phyloP scores from a whole-genome alignment of 2,797 vertebrate species.

The Dendrocincla tyrannina region DNA sequence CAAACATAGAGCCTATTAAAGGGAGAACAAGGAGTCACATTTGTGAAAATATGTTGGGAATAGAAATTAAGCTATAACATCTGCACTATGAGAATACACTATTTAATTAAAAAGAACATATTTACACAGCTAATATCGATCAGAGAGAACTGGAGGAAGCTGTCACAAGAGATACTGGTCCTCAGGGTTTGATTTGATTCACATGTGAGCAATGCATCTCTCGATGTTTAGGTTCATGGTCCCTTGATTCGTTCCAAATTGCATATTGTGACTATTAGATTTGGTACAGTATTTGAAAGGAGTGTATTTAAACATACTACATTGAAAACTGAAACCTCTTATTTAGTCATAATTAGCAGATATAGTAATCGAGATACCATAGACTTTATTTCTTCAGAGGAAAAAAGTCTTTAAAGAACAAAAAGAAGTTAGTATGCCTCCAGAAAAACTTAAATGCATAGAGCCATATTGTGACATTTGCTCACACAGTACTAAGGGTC shows the following conservation, averaged over 20 bases:
- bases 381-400: neutral
- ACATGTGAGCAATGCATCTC: neutral
- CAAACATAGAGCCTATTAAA: neutral
- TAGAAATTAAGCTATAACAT: neutral
- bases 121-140: neutral
- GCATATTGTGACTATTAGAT: neutral
- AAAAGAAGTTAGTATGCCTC: neutral
- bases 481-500: neutral
- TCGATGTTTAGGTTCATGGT: neutral
- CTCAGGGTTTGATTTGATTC: neutral
- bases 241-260: neutral
- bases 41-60: neutral
- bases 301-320: neutral
- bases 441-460: neutral
- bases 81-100: neutral
- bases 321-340: conserved; percentile 4
- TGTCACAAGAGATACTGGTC: neutral
- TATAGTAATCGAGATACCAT: neutral
- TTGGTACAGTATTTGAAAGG: neutral
- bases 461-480: neutral
- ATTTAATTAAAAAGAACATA: neutral
- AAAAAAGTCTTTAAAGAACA: neutral
- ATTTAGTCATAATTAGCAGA: conserved; percentile 9
- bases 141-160: neutral
- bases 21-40: neutral